phyloP scores from a whole-genome alignment of 2,888 invertebrate genomes.

The Lithophane ornitopus region DNA sequence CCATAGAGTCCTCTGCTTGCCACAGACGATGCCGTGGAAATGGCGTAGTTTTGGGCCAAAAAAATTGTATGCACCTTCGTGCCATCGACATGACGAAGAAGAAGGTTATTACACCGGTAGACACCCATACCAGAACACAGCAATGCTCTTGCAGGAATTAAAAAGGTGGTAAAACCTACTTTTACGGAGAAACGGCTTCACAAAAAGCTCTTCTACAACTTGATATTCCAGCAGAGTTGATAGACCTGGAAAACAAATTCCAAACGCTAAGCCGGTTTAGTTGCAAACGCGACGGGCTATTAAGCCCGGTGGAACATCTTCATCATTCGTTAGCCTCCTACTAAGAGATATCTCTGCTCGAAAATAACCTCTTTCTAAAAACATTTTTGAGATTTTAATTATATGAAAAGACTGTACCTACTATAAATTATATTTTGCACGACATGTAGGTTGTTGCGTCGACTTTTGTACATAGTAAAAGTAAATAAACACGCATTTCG shows the following conservation, averaged over 20 bases:
- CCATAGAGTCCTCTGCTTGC: not conserved
- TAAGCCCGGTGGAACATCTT: slow-evolving; percentile 55
- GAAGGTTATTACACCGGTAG: no score
- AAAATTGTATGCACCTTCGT: not conserved
- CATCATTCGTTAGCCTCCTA: slow-evolving; percentile 56
- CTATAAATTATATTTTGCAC: not conserved
- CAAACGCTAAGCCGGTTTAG: slow-evolving; percentile 31
- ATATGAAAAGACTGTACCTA: no score
- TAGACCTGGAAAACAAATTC: not conserved
- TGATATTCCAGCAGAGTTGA: not conserved
- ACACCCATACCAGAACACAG: no score
- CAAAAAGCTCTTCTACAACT: not conserved
- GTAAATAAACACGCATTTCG: not conserved
- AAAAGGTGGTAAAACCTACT: not conserved
- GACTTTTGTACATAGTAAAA: not conserved
- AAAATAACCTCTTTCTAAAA: not conserved
- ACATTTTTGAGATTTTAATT: not conserved
- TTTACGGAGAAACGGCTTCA: not conserved
- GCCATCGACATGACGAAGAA: not conserved
- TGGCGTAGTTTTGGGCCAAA: no score
- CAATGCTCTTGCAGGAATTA: not conserved
- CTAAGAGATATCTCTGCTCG: not conserved
- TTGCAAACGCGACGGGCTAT: slow-evolving; percentile 51
- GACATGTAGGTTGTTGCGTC: not conserved
- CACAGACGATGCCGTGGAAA: not conserved